These are phyloP conservation scores for Epizoanthus illoricatus DNA, from an alignment of 92 coral and sea anemone species.

Conservation along the genomic window DNA sequence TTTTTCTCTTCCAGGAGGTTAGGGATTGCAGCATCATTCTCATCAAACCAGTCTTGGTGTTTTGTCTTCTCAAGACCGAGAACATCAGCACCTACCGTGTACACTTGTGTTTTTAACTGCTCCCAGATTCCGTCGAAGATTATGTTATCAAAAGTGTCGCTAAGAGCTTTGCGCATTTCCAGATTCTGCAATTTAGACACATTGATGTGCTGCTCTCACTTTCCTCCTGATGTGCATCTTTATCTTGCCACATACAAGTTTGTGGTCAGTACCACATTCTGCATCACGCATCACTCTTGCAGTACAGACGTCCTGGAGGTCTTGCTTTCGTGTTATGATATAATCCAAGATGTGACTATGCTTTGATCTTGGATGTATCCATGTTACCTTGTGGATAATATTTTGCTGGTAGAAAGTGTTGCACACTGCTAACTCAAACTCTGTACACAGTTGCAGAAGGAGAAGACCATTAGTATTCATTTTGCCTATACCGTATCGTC, in stretches of 20 bases:
- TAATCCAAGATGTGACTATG: conserved; percentile 32
- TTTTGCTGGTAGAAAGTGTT: conserved; percentile 31
- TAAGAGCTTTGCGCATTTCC: conserved; percentile 3
- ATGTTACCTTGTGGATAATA: neutral
- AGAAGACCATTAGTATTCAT: conserved; percentile 7
- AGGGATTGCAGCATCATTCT: neutral
- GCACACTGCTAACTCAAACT: conserved; percentile 2
- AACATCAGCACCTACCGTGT: neutral
- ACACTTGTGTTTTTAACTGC: neutral
- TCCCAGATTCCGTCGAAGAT: conserved; percentile 9
- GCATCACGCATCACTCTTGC: conserved; percentile 10
- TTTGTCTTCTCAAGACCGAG: neutral
- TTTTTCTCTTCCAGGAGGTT: neutral
- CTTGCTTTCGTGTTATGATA: neutral
- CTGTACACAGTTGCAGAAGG: conserved; percentile 20
- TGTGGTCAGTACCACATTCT: conserved; percentile 28
- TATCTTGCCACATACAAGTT: conserved; percentile 4
- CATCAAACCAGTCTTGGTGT: neutral
- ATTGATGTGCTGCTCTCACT: conserved; percentile 1
- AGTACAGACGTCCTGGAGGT: neutral
- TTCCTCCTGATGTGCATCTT: neutral
- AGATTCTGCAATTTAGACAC: neutral
- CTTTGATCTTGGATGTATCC: conserved; percentile 42
- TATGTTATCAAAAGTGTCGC: neutral
- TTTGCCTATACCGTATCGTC: conserved; percentile 13